A percentile compares a stretch with the other conserved stretches of the same genome.
Evolutionary conservation across 2,797 vertebrate species (phyloP).

Genomic region (Takifugu ocellatus): DNA sequence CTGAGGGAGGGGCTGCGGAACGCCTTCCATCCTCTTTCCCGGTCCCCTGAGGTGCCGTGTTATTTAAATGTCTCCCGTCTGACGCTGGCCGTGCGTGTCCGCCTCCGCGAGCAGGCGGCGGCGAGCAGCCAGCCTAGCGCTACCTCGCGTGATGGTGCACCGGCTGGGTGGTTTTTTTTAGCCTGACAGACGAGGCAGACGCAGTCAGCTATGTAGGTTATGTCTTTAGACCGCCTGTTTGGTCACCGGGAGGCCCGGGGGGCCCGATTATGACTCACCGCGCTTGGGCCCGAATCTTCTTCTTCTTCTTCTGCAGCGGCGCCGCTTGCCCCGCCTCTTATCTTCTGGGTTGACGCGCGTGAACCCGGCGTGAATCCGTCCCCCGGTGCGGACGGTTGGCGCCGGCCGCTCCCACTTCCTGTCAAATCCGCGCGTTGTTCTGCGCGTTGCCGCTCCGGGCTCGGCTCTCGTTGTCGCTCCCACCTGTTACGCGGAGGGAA

Average conservation of each 20-base stretch:
- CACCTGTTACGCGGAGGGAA: neutral
- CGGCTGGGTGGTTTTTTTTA: conserved; percentile 5
- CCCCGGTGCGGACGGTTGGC: too few species aligned
- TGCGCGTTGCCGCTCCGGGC: neutral
- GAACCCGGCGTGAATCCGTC: too few species aligned
- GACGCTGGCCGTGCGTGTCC: conserved; percentile 37
- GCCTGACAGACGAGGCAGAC: conserved; percentile 26
- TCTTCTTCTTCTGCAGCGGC: too few species aligned
- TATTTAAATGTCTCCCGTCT: conserved; percentile 61
- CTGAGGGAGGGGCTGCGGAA: conserved; percentile 29
- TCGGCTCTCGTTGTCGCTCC: neutral
- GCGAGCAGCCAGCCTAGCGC: conserved; percentile 5
- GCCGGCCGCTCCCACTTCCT: too few species aligned
- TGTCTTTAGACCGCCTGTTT: conserved; percentile 37
- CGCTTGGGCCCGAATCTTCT: neutral
- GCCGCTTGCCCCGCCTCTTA: too few species aligned
- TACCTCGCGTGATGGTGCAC: conserved; percentile 3
- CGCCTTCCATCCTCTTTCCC: conserved; percentile 32
- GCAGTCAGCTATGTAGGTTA: conserved; percentile 32
- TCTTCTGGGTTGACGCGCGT: too few species aligned
- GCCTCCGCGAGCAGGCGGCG: conserved; percentile 15
- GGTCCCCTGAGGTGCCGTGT: conserved; percentile 51
- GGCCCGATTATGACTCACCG: conserved; percentile 34
- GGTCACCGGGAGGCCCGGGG: conserved; percentile 17
- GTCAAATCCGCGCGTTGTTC: too few species aligned